Conservation (phyloP, 2,797 vertebrate species). For the Arrhamphus sclerolepis region DNA sequence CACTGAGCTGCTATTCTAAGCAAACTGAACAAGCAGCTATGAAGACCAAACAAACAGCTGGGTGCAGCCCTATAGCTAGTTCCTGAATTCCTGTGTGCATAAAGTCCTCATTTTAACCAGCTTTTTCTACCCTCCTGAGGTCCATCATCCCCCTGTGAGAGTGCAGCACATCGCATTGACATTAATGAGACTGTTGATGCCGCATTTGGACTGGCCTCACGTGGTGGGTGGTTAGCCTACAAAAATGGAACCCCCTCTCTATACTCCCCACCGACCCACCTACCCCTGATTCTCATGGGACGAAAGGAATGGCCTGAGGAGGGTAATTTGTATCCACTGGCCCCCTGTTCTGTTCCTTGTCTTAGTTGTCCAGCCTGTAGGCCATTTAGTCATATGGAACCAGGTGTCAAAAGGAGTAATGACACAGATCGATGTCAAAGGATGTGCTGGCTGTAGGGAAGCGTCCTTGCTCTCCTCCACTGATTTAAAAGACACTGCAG, state of each 20-base stretch:
- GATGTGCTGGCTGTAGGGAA: slow-evolving; percentile 36
- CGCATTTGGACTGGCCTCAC: slow-evolving; percentile 30
- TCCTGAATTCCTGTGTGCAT: slow-evolving; percentile 32
- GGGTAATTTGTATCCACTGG: slow-evolving; percentile 70
- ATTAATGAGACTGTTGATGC: slow-evolving; percentile 21
- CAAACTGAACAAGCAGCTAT: slow-evolving; percentile 27
- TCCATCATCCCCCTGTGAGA: slow-evolving; percentile 55
- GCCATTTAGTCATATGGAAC: slow-evolving; percentile 66
- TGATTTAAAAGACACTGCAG: slow-evolving; percentile 24
- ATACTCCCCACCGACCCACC: not conserved
- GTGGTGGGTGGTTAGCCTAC: slow-evolving; percentile 14
- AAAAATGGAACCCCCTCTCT: slow-evolving; percentile 37
- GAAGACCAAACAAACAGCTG: slow-evolving; percentile 12
- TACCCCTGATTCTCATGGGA: slow-evolving; percentile 19
- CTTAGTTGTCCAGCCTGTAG: slow-evolving; percentile 61
- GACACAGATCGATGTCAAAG: slow-evolving; percentile 58
- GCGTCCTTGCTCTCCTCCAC: slow-evolving; percentile 28
- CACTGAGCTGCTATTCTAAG: slow-evolving; percentile 14
- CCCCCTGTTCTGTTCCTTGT: slow-evolving; percentile 58
- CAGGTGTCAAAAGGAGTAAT: slow-evolving; percentile 72
- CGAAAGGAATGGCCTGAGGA: slow-evolving; percentile 61
- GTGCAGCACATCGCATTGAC: slow-evolving; percentile 7
- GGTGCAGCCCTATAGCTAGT: slow-evolving; percentile 22
- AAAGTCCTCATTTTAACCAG: slow-evolving; percentile 46
- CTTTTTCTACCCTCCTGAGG: slow-evolving; percentile 25